phyloP scores from a whole-genome alignment of 2,113 vertebrate genomes.

The Xiphophorus hellerii region DNA sequence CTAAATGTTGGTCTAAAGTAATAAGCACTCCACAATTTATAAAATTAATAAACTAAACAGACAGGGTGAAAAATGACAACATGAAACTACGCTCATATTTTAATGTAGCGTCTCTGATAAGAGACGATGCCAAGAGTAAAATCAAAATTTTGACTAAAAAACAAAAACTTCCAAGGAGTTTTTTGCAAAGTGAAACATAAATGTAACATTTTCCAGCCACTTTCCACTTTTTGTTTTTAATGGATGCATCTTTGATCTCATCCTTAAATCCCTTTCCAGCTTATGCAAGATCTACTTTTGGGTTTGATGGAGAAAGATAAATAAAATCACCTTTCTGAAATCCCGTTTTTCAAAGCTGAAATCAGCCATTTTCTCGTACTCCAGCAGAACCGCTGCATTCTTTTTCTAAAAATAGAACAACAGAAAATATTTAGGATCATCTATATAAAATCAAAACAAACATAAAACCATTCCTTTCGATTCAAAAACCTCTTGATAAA shows the following conservation, averaged over 20 bases:
- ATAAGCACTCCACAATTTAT: no score
- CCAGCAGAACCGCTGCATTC: constrained; percentile 86
- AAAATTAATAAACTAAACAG: no score
- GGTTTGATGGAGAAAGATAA: not conserved
- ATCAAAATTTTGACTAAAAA: no score
- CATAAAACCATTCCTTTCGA: no score
- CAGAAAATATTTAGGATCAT: not conserved
- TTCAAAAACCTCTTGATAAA: not conserved
- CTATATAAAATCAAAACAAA: not conserved
- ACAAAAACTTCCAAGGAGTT: no score
- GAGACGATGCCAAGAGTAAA: no score
- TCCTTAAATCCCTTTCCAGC: not conserved
- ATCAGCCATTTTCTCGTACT: constrained; percentile 92
- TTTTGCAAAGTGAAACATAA: not conserved
- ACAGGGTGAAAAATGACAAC: no score
- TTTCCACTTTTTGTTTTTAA: not conserved
- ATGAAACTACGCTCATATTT: not conserved
- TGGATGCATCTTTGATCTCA: not conserved
- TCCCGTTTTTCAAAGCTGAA: constrained; percentile 92
- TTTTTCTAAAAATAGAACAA: constrained; percentile 82
- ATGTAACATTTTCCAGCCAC: not conserved
- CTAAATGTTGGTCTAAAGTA: no score
- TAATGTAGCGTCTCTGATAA: not conserved
- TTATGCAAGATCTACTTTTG: not conserved
- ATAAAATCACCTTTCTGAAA: constrained; percentile 89